These are phyloP conservation scores for Pantherophis alleghaniensis DNA, from an alignment of 2,797 vertebrate genomes.

Conservation along the genomic window DNA sequence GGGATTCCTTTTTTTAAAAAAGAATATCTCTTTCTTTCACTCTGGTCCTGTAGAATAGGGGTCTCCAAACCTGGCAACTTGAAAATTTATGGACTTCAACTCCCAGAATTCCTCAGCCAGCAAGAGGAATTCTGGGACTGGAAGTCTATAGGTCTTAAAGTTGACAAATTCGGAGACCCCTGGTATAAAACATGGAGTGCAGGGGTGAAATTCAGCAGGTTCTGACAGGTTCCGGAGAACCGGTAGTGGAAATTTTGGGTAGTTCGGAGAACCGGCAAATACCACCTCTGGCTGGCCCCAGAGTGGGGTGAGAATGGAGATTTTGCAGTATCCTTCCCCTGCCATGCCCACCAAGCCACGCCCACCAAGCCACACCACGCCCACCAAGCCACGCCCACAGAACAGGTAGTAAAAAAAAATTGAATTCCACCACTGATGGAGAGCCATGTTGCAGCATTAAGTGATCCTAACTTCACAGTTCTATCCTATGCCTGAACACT, in stretches of 20 bases:
- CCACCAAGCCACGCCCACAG: too few relatives aligned
- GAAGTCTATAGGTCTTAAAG: background rate
- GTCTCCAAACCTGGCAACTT: background rate
- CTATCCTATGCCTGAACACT: background rate
- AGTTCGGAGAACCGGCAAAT: too few relatives aligned
- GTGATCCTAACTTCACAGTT: background rate
- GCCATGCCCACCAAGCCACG: too few relatives aligned
- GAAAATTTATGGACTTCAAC: background rate
- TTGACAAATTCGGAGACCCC: background rate
- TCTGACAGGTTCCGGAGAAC: too few relatives aligned
- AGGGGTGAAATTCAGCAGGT: too few relatives aligned
- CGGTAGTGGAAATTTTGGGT: too few relatives aligned
- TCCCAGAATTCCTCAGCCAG: background rate
- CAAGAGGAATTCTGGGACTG: background rate
- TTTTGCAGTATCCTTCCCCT: too few relatives aligned
- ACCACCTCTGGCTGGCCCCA: too few relatives aligned
- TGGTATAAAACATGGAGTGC: background rate
- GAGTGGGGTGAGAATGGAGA: too few relatives aligned
- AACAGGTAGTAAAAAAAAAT: too few relatives aligned
- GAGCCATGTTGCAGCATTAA: background rate
- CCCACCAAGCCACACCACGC: too few relatives aligned
- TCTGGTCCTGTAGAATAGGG: background rate
- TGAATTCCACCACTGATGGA: background rate
- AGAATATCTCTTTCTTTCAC: background rate
- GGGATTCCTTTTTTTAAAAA: background rate